Evolutionary conservation across 2,888 invertebrate species (phyloP).

Genomic region (Amblyteles armatorius): DNA sequence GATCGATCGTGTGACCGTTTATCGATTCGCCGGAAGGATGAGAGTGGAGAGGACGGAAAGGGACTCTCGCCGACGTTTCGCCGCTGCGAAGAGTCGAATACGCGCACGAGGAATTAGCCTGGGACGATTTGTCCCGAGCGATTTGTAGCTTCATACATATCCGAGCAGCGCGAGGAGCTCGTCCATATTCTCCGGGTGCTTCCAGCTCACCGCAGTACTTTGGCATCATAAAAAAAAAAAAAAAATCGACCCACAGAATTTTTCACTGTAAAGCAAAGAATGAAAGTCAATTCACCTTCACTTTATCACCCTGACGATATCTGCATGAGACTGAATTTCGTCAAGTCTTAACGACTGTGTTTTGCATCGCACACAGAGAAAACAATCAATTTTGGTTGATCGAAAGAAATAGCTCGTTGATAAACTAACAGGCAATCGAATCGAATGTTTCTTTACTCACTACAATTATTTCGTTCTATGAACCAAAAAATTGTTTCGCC

Average conservation of each 20-base stretch:
- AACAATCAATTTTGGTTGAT: no score
- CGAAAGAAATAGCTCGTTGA: no score
- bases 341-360: no score
- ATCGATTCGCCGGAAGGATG: constrained; percentile 65
- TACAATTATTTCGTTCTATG: no score
- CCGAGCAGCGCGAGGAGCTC: constrained; percentile 41
- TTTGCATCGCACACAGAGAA: no score
- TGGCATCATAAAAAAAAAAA: background rate
- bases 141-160: constrained; percentile 81
- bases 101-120: constrained; percentile 79
- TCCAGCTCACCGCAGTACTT: background rate
- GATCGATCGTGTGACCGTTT: constrained; percentile 74
- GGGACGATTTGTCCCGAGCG: constrained; percentile 80
- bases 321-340: no score
- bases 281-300: no score
- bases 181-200: background rate
- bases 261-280: background rate
- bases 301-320: no score
- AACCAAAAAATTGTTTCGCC: no score
- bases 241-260: background rate
- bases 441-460: no score
- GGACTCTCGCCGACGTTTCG: constrained; percentile 40
- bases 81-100: constrained; percentile 52
- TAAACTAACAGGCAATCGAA: no score
- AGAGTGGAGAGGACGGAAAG: constrained; percentile 53